Evolutionary conservation across 2,888 invertebrate genomes (phyloP).

Genomic region (Tridacna crocea): DNA sequence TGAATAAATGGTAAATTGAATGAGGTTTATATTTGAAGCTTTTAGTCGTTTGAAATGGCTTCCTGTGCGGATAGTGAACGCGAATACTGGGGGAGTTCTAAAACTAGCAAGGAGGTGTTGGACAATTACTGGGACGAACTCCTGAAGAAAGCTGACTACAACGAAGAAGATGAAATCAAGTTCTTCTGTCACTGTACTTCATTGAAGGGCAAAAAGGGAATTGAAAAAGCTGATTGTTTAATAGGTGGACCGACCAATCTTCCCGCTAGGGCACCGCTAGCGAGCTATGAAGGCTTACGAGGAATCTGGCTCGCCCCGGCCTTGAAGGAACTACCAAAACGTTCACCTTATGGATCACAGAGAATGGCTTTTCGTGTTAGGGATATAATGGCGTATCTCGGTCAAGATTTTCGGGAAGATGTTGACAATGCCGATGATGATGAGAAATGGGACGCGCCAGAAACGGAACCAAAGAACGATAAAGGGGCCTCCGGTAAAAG

Average conservation of each 20-base stretch:
- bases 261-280: constrained; percentile 57
- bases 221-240: constrained; percentile 39
- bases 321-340: constrained; percentile 42
- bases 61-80: constrained; percentile 16
- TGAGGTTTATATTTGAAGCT: too few species aligned
- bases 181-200: constrained; percentile 60
- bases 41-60: neutral
- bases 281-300: constrained; percentile 47
- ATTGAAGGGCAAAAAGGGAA: constrained; percentile 52
- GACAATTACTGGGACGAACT: constrained; percentile 60
- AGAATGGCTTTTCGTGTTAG: constrained; percentile 52
- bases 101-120: constrained; percentile 39
- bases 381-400: constrained; percentile 53
- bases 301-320: constrained; percentile 61
- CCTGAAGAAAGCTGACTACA: constrained; percentile 46
- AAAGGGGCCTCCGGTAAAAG: constrained; percentile 7
- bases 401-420: neutral
- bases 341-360: constrained; percentile 61
- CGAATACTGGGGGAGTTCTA: constrained; percentile 42
- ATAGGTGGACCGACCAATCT: constrained; percentile 56
- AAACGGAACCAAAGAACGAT: constrained; percentile 11
- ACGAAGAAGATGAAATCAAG: constrained; percentile 61
- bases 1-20: neutral
- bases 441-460: constrained; percentile 35
- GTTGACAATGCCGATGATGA: constrained; percentile 7